These are phyloP conservation scores for Brachyptera risi DNA, from an alignment of 2,888 invertebrate genomes.

Conservation along the genomic window DNA sequence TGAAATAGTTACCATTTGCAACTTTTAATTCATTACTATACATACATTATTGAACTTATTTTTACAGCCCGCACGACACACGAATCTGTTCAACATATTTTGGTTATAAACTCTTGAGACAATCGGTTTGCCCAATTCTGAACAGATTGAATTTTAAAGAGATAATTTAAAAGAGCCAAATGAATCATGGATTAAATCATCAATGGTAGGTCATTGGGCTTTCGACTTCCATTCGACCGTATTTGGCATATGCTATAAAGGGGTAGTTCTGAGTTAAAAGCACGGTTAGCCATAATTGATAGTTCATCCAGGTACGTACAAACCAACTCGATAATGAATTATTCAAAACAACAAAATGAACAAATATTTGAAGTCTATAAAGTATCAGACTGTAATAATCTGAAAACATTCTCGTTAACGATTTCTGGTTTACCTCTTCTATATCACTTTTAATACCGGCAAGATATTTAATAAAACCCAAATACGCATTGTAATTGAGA, in stretches of 20 bases:
- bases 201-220: slow-evolving; percentile 5
- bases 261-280: slow-evolving; percentile 64
- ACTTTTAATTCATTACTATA: too few relatives aligned
- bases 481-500: slow-evolving; percentile 54
- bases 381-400: slow-evolving; percentile 42
- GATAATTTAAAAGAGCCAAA: too few relatives aligned
- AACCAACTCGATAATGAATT: slow-evolving; percentile 43
- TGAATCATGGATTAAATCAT: too few relatives aligned
- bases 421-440: slow-evolving; percentile 7
- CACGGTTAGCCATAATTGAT: slow-evolving; percentile 54
- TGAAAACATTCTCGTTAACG: slow-evolving; percentile 20
- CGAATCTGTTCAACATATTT: too few relatives aligned
- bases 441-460: slow-evolving; percentile 52
- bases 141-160: too few relatives aligned
- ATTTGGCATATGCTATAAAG: slow-evolving; percentile 61
- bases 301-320: slow-evolving; percentile 59
- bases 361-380: slow-evolving; percentile 42
- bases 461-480: slow-evolving; percentile 54
- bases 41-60: too few relatives aligned
- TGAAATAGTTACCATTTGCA: too few relatives aligned
- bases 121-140: too few relatives aligned
- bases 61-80: too few relatives aligned
- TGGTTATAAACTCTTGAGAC: too few relatives aligned
- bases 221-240: slow-evolving; percentile 45
- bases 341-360: slow-evolving; percentile 41